Conservation (phyloP, 2,888 invertebrate genomes). For the Agriopis leucophaearia region DNA sequence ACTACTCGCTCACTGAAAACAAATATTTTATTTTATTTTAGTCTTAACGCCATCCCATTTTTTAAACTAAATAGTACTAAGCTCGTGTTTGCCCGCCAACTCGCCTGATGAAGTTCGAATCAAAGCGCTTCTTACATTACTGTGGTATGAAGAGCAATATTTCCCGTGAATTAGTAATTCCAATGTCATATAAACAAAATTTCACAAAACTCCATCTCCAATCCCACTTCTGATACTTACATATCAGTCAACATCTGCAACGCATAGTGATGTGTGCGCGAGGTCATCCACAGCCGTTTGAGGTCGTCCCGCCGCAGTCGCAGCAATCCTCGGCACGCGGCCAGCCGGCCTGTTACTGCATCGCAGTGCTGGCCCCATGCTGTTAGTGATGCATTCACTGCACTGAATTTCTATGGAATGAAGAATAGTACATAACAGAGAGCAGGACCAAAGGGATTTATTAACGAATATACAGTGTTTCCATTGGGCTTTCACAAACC, state of each 20-base stretch:
- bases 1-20: slow-evolving; percentile 71
- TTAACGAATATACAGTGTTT: too few relatives aligned
- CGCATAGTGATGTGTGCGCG: slow-evolving; percentile 97
- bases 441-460: not conserved
- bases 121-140: too few relatives aligned
- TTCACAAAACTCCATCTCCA: not conserved
- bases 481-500: slow-evolving; percentile 67
- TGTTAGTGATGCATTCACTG: slow-evolving; percentile 67
- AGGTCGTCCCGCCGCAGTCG: slow-evolving; percentile 97
- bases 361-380: slow-evolving; percentile 77
- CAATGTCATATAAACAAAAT: not conserved
- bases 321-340: slow-evolving; percentile 87
- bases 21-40: too few relatives aligned
- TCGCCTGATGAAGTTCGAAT: too few relatives aligned
- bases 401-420: slow-evolving; percentile 70
- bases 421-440: too few relatives aligned
- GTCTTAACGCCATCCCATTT: too few relatives aligned
- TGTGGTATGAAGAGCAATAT: too few relatives aligned
- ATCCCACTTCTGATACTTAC: slow-evolving; percentile 78
- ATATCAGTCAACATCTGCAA: slow-evolving; percentile 96
- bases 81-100: too few relatives aligned
- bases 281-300: slow-evolving; percentile 97
- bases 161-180: too few relatives aligned
- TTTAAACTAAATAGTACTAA: too few relatives aligned
- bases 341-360: slow-evolving; percentile 73